Conservation (phyloP, 2,797 vertebrate genomes). For the Pseudochaenichthys georgianus region DNA sequence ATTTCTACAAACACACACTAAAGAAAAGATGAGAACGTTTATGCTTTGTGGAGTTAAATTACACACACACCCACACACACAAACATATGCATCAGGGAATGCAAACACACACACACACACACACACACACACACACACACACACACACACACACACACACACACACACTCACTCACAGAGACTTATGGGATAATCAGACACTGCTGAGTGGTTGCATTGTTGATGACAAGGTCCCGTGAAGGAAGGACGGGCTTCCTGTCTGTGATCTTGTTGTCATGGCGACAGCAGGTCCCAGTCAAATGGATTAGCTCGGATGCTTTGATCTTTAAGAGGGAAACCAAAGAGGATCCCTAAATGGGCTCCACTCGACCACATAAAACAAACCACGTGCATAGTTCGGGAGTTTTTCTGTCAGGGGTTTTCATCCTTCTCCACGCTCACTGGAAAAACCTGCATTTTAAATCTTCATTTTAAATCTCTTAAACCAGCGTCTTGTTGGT, state of each 20-base stretch:
- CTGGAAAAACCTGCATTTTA: conserved; percentile 49
- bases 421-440: conserved; percentile 38
- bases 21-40: conserved; percentile 7
- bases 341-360: conserved; percentile 75
- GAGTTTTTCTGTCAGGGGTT: conserved; percentile 60
- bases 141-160: background rate
- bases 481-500: conserved; percentile 43
- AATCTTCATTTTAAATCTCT: conserved; percentile 35
- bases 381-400: conserved; percentile 70
- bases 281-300: conserved; percentile 69
- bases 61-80: conserved; percentile 25
- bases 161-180: background rate
- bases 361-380: conserved; percentile 72
- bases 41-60: conserved; percentile 42
- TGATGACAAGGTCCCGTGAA: conserved; percentile 75
- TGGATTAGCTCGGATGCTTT: conserved; percentile 72
- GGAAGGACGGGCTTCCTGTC: conserved; percentile 75
- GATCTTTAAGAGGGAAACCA: conserved; percentile 74
- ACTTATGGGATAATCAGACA: conserved; percentile 59
- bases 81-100: background rate
- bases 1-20: conserved; percentile 10
- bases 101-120: no score
- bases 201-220: conserved; percentile 76
- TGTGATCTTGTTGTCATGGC: conserved; percentile 78
- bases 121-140: background rate